phyloP scores from a whole-genome alignment of 2,888 invertebrate genomes.

The Odontocolon sp. region DNA sequence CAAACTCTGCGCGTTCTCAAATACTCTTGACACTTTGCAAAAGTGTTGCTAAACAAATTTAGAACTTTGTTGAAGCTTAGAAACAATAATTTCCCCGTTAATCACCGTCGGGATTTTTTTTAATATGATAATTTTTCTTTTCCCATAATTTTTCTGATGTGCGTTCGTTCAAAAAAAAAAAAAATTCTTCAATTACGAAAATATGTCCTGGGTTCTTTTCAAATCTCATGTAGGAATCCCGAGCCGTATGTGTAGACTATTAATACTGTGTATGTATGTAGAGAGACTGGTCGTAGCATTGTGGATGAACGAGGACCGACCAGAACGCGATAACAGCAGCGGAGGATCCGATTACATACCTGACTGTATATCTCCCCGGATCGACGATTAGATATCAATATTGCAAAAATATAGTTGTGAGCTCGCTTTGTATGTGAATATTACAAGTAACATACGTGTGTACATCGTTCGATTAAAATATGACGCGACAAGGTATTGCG shows the following conservation, averaged over 20 bases:
- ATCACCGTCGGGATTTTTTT: no score
- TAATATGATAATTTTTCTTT: no score
- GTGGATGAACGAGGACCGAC: constrained; percentile 22
- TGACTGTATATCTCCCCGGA: constrained; percentile 18
- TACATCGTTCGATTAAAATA: constrained; percentile 9
- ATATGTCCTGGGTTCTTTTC: not conserved
- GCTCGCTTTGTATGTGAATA: not conserved
- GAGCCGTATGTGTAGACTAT: no score
- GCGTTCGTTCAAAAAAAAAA: no score
- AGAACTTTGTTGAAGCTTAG: no score
- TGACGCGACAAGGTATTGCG: not conserved
- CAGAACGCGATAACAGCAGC: constrained; percentile 36
- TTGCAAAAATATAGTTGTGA: constrained; percentile 6
- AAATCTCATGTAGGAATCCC: not conserved
- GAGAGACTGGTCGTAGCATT: not conserved
- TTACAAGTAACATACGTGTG: not conserved
- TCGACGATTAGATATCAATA: constrained; percentile 51
- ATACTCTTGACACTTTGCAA: no score
- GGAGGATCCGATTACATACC: constrained; percentile 38
- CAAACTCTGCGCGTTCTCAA: no score
- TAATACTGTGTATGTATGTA: not conserved
- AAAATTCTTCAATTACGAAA: no score
- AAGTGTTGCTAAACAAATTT: no score
- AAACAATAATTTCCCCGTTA: no score
- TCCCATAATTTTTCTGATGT: no score